Base-by-base conservation (phyloP, 1,140 invertebrate species). In the Drosophila busckii region DNA sequence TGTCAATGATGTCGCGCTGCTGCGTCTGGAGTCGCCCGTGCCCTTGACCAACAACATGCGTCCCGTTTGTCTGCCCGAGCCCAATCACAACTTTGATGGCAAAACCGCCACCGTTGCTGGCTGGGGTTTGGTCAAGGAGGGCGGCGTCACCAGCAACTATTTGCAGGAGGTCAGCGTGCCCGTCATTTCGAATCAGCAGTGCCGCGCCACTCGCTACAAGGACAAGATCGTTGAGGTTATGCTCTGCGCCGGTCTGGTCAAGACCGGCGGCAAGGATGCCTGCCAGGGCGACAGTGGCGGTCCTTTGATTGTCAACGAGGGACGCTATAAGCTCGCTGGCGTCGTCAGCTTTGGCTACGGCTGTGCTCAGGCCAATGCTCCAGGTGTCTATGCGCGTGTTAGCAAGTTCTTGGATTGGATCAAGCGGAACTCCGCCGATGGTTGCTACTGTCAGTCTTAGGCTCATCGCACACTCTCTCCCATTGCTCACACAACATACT, bases 171-270 rank as follows among this genome's bases (percentile, higher is more conserved):
- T 94, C 0, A 90, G 92, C 26, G 88, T 98, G 9, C 96, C 96
- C 0, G 92, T 98, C 8, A 97, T 96, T 93, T 91, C 92, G 50
- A 97, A 97, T 84, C 92, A 94, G 34, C 94, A 97, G 60, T 96
- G 96, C 75, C 62, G 61, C 4, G 92, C 96, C 84, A 89, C 92
- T 13, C 94, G 94, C 7, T 97, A 97, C 87, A 96, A 95, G 87
- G 95, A 97, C 73, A 94, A 94, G 19, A 97, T 98, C 56, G 96
- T 93, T 2, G 92, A 93, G 8, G 95, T 94, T 48, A 97, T 97
- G 89, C 89, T 98, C 8, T 98, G 96, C 85, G 96, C 96, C 29
- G 96, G 96, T 0, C 93, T 95, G 70, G 93, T 93, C 3, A 92
- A 96, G 71, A 91, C 95, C 63, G 96, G 96, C 3, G 95, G 96